phyloP scores from a whole-genome alignment of 1,140 invertebrate species.

The Heliconius melpomene region DNA sequence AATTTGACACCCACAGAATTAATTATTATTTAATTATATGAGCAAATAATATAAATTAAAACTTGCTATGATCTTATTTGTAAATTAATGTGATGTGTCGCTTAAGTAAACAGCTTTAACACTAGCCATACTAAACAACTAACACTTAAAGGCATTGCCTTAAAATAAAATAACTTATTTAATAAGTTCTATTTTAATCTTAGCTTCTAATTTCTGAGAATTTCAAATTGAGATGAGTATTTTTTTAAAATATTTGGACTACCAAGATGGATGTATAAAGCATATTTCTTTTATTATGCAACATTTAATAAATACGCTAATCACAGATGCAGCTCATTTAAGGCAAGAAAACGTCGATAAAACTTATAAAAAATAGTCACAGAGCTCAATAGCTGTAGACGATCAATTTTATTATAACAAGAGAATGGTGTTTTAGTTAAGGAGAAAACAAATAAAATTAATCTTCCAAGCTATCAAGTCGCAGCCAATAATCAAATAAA shows the following conservation, averaged over 20 bases:
- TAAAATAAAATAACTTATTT: conserved; percentile 25
- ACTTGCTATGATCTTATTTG: background rate
- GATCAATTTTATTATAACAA: conserved; percentile 48
- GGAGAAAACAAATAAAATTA: conserved; percentile 44
- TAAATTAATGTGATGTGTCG: conserved; percentile 16
- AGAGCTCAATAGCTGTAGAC: conserved; percentile 47
- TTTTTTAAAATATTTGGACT: conserved; percentile 8
- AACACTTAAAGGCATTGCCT: conserved; percentile 17
- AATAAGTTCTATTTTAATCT: background rate
- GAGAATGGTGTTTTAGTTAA: conserved; percentile 40
- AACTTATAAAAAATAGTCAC: conserved; percentile 26
- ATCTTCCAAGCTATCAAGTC: conserved; percentile 42
- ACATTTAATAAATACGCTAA: conserved; percentile 51
- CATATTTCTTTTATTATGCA: conserved; percentile 48
- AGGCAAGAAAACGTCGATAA: conserved; percentile 55
- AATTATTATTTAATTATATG: background rate
- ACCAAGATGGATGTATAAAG: conserved; percentile 36
- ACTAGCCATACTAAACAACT: conserved; percentile 33
- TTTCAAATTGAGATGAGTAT: conserved; percentile 47
- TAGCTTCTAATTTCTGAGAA: conserved; percentile 37
- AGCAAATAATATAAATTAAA: conserved; percentile 8
- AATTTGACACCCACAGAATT: conserved; percentile 46
- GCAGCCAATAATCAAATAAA: background rate
- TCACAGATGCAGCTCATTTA: conserved; percentile 65
- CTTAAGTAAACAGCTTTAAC: conserved; percentile 30